A percentile compares a stretch with the other conserved stretches of the same genome.
These are phyloP conservation scores for Myripristis jacobus DNA, from an alignment of 2,797 vertebrate genomes.

Conservation along the genomic window DNA sequence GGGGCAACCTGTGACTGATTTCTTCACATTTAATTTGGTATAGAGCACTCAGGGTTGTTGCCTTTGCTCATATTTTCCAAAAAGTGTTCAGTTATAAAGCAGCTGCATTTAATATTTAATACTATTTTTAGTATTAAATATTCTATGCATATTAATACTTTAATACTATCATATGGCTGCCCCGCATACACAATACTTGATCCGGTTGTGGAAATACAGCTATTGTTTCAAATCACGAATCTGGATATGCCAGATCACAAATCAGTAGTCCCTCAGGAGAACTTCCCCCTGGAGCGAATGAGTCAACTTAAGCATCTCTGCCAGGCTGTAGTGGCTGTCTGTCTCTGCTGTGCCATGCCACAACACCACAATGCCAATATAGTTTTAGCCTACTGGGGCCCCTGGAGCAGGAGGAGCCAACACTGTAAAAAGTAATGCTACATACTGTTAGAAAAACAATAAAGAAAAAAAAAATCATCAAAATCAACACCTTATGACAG, in stretches of 20 bases:
- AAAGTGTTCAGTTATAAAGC: background rate
- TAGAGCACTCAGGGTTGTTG: background rate
- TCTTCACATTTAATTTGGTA: background rate
- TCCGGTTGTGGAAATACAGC: conserved; percentile 40
- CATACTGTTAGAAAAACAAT: conserved; percentile 31
- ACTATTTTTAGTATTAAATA: background rate
- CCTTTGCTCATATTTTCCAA: conserved; percentile 15
- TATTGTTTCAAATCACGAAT: conserved; percentile 68
- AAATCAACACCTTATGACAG: conserved; percentile 32
- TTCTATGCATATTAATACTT: too few species aligned
- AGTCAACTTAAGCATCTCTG: conserved; percentile 72
- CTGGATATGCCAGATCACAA: conserved; percentile 63
- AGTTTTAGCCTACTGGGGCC: conserved; percentile 69
- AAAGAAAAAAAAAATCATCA: conserved; percentile 44
- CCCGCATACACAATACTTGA: conserved; percentile 19
- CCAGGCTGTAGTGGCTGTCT: conserved; percentile 77
- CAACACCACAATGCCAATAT: conserved; percentile 79
- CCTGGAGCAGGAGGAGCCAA: conserved; percentile 58
- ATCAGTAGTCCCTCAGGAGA: conserved; percentile 72
- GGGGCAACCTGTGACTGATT: background rate
- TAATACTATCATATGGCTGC: background rate
- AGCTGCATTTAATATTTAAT: background rate
- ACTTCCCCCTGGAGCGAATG: conserved; percentile 77
- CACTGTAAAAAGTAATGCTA: conserved; percentile 71
- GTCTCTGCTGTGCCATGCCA: conserved; percentile 75